Evolutionary conservation across 2,113 vertebrate species (phyloP).

Genomic region (Chionomys nivalis): DNA sequence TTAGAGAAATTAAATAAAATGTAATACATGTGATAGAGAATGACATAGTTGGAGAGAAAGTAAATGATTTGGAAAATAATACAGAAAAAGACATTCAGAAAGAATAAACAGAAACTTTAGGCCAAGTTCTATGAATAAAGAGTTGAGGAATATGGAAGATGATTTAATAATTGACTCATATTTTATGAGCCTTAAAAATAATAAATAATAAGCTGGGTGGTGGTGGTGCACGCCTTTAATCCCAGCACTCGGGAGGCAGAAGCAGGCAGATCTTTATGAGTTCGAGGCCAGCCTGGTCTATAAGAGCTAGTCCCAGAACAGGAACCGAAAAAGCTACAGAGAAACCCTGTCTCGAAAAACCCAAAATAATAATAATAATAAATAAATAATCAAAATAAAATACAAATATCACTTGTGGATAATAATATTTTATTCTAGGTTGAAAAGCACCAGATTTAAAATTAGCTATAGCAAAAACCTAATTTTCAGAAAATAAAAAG

Average conservation of each 20-base stretch:
- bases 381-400: not conserved
- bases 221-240: no score
- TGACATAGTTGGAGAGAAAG: constrained; percentile 20
- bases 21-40: not conserved
- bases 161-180: not conserved
- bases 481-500: not conserved
- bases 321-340: no score
- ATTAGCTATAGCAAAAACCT: not conserved
- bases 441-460: not conserved
- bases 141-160: not conserved
- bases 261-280: no score
- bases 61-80: constrained; percentile 38
- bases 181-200: not conserved
- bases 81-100: not conserved
- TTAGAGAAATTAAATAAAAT: not conserved
- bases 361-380: no score
- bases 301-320: no score
- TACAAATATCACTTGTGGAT: not conserved
- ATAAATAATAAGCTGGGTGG: not conserved
- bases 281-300: no score
- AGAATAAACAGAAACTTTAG: not conserved
- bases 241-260: no score
- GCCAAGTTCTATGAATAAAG: not conserved
- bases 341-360: no score
- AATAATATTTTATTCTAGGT: no score